phyloP scores from a whole-genome alignment of 2,888 invertebrate genomes.

The Chymomyza fuscimana region DNA sequence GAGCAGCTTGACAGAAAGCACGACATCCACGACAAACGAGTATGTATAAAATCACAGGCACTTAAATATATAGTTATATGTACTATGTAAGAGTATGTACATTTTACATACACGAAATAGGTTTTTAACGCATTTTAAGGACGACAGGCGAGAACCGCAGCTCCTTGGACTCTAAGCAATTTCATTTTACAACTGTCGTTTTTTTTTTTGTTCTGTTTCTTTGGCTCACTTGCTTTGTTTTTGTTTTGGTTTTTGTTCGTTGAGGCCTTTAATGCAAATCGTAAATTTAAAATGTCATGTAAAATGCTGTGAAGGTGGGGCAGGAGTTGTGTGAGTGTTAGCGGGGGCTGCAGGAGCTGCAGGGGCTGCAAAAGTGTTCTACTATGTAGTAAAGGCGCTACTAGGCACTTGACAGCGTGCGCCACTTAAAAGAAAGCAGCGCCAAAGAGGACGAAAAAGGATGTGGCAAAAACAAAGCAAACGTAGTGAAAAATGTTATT shows the following conservation, averaged over 20 bases:
- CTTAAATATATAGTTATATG: conserved; percentile 71
- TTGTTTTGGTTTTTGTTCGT: conserved; percentile 29
- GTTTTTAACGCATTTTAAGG: conserved; percentile 64
- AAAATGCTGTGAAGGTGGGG: conserved; percentile 44
- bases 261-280: conserved; percentile 72
- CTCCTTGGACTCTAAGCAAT: conserved; percentile 52
- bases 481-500: conserved; percentile 66
- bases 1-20: neutral
- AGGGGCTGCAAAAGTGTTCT: neutral
- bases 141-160: conserved; percentile 28
- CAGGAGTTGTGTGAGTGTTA: conserved; percentile 18
- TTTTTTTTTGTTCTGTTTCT: conserved; percentile 31
- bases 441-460: conserved; percentile 15
- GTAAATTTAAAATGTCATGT: conserved; percentile 74
- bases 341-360: conserved; percentile 44
- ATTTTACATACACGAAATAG: conserved; percentile 73
- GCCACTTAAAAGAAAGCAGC: conserved; percentile 49
- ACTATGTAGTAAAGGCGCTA: neutral
- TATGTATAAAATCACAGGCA: conserved; percentile 43
- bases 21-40: neutral
- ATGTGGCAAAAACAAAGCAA: conserved; percentile 19
- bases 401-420: conserved; percentile 47
- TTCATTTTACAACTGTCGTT: conserved; percentile 70
- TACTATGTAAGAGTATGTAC: conserved; percentile 33
- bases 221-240: conserved; percentile 23